Conservation (phyloP, 2,113 vertebrate species). For the Hystrix brachyura region DNA sequence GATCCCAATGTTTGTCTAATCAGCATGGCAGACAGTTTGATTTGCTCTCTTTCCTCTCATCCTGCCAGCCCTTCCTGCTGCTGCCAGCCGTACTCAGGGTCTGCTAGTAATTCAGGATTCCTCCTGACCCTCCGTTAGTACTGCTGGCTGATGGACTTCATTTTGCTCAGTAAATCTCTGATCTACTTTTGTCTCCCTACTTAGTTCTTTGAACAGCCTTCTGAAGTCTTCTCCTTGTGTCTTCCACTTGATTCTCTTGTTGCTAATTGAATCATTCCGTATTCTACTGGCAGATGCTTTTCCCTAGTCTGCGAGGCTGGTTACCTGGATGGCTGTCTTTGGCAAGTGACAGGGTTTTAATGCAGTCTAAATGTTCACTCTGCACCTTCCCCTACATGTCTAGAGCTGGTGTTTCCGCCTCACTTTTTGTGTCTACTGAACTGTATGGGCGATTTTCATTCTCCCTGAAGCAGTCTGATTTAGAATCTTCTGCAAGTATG, state of each 20-base stretch:
- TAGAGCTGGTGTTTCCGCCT: background rate
- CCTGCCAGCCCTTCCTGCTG: slow-evolving; percentile 56
- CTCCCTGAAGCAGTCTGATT: background rate
- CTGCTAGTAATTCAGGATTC: slow-evolving; percentile 11
- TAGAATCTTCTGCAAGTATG: background rate
- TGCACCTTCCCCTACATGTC: background rate
- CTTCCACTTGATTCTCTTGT: slow-evolving; percentile 63
- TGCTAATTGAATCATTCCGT: slow-evolving; percentile 72
- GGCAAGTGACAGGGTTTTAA: background rate
- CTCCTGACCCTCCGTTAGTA: slow-evolving; percentile 48
- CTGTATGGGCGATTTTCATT: background rate
- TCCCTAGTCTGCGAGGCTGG: background rate
- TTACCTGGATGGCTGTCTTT: background rate
- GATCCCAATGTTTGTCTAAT: slow-evolving; percentile 70
- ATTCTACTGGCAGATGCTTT: background rate
- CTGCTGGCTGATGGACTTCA: slow-evolving; percentile 41
- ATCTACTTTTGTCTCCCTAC: background rate
- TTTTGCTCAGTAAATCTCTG: slow-evolving; percentile 31
- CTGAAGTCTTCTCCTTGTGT: slow-evolving; percentile 5
- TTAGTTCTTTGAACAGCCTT: slow-evolving; percentile 47
- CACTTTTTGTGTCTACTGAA: background rate
- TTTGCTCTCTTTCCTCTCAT: slow-evolving; percentile 63
- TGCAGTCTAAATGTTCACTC: too few relatives aligned
- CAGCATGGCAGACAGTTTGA: slow-evolving; percentile 66
- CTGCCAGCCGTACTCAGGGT: slow-evolving; percentile 48